phyloP scores from a whole-genome alignment of 1,140 invertebrate genomes.

The Zophobas morio region DNA sequence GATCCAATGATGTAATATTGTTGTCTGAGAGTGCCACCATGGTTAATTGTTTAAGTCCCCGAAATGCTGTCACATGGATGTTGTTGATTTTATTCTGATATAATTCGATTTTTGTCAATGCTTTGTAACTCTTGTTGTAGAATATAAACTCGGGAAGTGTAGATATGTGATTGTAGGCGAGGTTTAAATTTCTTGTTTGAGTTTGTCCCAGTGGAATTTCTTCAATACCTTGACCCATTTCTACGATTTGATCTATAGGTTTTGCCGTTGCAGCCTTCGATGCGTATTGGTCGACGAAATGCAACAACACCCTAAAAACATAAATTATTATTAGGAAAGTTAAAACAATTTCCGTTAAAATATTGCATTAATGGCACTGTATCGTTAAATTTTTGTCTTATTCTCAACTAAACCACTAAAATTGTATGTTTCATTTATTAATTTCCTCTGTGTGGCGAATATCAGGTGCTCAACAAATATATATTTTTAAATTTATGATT shows the following conservation, averaged over 20 bases:
- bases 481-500: too few relatives aligned
- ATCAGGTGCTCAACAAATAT: too few relatives aligned
- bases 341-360: too few relatives aligned
- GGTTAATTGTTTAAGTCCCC: conserved; percentile 74
- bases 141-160: conserved; percentile 58
- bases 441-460: too few relatives aligned
- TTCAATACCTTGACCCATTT: conserved; percentile 57
- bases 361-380: too few relatives aligned
- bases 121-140: conserved; percentile 58
- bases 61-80: conserved; percentile 70
- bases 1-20: conserved; percentile 71
- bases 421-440: too few relatives aligned
- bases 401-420: too few relatives aligned
- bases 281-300: neutral
- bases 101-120: conserved; percentile 56
- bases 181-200: conserved; percentile 55
- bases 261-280: conserved; percentile 22
- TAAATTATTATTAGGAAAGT: neutral
- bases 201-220: conserved; percentile 57
- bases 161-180: conserved; percentile 62
- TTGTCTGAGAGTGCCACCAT: conserved; percentile 79
- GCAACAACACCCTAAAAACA: conserved; percentile 15
- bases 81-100: conserved; percentile 59
- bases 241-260: conserved; percentile 44
- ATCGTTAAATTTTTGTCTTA: too few relatives aligned